phyloP scores from a whole-genome alignment of 2,113 vertebrate genomes.

The Charadrius vociferus region DNA sequence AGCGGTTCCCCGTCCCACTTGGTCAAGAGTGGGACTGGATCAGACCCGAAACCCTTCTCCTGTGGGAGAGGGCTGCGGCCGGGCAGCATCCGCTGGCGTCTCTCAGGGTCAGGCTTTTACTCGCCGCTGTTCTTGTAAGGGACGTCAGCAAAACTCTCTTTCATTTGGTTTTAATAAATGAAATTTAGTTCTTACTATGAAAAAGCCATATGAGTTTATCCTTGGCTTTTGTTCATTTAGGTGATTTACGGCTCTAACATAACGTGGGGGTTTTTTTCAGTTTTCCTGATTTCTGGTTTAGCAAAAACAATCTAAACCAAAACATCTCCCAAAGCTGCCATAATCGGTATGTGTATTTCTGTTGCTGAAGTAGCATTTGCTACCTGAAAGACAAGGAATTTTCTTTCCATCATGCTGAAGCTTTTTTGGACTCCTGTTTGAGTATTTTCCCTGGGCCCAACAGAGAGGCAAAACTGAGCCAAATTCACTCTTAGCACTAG shows the following conservation, averaged over 20 bases:
- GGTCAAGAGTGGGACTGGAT: not conserved
- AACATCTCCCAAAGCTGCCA: not conserved
- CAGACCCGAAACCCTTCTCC: not conserved
- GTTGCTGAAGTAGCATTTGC: not conserved
- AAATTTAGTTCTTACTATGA: not conserved
- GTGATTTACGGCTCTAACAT: not conserved
- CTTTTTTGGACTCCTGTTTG: not conserved
- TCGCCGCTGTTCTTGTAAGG: not conserved
- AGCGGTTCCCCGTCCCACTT: not conserved
- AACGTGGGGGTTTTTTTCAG: not conserved
- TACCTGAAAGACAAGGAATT: not conserved
- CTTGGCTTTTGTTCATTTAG: not conserved
- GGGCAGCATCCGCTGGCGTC: not conserved
- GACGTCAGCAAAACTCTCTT: not conserved
- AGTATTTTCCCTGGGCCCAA: not conserved
- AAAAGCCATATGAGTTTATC: not conserved
- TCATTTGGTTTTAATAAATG: not conserved
- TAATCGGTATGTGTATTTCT: not conserved
- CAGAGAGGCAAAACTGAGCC: not conserved
- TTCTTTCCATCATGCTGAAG: not conserved
- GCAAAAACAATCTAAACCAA: not conserved
- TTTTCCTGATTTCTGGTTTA: not conserved
- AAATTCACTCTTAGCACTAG: not conserved
- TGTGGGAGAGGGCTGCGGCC: fast-evolving
- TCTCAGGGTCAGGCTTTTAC: not conserved